phyloP scores from a whole-genome alignment of 2,888 invertebrate species.

The Urechis unicinctus region DNA sequence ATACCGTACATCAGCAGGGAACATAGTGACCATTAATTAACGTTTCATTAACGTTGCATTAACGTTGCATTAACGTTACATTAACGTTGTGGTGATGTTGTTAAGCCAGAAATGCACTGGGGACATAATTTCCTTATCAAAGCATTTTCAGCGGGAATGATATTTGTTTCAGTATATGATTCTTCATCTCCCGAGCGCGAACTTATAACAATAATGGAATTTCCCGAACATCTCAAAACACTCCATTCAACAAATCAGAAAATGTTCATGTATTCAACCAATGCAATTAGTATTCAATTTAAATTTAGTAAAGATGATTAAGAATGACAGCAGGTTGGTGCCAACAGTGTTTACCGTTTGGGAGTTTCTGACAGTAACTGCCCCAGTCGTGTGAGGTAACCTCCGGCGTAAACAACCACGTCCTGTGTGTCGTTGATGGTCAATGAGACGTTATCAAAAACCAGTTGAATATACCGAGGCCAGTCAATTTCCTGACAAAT shows the following conservation, averaged over 20 bases:
- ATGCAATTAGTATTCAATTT: too few relatives aligned
- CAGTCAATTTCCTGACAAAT: conserved; percentile 67
- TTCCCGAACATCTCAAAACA: not conserved
- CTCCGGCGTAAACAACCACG: conserved; percentile 84
- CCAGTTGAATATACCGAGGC: conserved; percentile 78
- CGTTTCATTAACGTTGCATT: too few relatives aligned
- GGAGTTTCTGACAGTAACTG: conserved; percentile 13
- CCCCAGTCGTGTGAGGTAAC: conserved; percentile 70
- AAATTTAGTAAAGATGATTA: too few relatives aligned
- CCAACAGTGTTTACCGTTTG: conserved; percentile 9
- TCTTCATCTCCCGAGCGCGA: not conserved
- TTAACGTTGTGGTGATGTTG: too few relatives aligned
- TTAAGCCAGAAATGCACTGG: too few relatives aligned
- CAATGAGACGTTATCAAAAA: conserved; percentile 65
- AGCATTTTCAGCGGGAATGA: too few relatives aligned
- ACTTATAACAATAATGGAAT: not conserved
- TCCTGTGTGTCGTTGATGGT: conserved; percentile 62
- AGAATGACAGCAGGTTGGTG: not conserved
- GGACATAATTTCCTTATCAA: too few relatives aligned
- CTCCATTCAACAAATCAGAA: too few relatives aligned
- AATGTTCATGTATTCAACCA: too few relatives aligned
- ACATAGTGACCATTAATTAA: too few relatives aligned
- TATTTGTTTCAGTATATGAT: not conserved
- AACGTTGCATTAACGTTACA: too few relatives aligned
- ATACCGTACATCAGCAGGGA: too few relatives aligned